Evolutionary conservation across 2,113 vertebrate genomes (phyloP).

Genomic region (Montifringilla adamsi): DNA sequence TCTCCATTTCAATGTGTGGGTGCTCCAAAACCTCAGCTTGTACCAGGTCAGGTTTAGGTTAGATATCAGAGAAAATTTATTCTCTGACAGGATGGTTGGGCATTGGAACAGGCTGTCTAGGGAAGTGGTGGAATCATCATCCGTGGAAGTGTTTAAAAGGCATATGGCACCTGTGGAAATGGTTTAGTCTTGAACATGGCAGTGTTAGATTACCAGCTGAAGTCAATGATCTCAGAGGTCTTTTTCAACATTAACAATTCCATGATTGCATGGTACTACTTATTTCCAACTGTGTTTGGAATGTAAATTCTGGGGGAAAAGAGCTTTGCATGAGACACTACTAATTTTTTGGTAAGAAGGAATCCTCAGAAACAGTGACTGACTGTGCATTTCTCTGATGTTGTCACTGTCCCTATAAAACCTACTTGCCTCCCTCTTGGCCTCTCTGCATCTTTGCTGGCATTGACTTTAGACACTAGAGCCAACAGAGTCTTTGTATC

Average conservation of each 20-base stretch:
- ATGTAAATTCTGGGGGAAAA: not conserved
- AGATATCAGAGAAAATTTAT: not conserved
- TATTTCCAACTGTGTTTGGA: not conserved
- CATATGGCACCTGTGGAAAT: not conserved
- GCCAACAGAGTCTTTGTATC: slow-evolving; percentile 3
- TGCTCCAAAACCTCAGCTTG: not conserved
- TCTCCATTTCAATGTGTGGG: not conserved
- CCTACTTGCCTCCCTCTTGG: accelerated
- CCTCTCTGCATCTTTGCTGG: not conserved
- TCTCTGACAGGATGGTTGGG: not conserved
- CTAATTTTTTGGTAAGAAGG: not conserved
- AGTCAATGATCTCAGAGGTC: not conserved
- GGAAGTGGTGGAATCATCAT: not conserved
- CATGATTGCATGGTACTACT: not conserved
- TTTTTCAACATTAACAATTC: not conserved
- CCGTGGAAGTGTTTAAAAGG: not conserved
- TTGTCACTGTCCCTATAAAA: not conserved
- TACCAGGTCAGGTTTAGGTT: not conserved
- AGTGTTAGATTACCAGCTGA: not conserved
- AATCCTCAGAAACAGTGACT: not conserved
- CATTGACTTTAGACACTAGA: not conserved
- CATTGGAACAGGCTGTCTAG: not conserved
- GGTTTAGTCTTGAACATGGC: not conserved
- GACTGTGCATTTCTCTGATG: not conserved
- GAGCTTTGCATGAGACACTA: not conserved